Percentiles rank a stretch among this genome's conserved stretches.
phyloP scores from a whole-genome alignment of 2,888 invertebrate genomes.

The Drosophila monieri region DNA sequence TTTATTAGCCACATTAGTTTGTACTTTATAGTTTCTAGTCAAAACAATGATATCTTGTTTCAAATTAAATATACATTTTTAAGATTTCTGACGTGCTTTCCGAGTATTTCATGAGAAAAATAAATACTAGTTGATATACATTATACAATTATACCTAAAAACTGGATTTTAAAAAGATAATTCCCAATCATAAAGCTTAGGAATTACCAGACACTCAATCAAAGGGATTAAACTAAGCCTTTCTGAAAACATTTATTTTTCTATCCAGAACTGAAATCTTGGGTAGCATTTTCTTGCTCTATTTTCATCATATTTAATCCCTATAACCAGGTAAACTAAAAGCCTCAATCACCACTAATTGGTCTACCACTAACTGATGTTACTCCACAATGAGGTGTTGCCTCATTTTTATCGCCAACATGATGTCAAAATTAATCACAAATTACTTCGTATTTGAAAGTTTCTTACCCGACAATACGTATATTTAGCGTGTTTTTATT shows the following conservation, averaged over 20 bases:
- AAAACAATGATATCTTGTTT: neutral
- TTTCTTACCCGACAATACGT: constrained; percentile 2
- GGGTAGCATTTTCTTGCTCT: neutral
- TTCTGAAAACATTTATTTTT: neutral
- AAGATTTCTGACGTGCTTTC: neutral
- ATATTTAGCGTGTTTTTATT: constrained; percentile 13
- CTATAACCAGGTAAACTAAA: constrained; percentile 1
- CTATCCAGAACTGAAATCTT: neutral
- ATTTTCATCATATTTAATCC: neutral
- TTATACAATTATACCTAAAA: neutral
- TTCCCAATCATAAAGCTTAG: neutral
- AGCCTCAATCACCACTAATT: constrained; percentile 17
- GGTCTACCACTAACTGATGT: constrained; percentile 23
- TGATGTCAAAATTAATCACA: constrained; percentile 30
- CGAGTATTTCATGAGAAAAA: neutral
- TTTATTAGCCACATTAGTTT: neutral
- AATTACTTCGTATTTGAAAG: constrained; percentile 35
- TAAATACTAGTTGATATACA: neutral
- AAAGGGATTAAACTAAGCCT: neutral
- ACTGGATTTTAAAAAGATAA: neutral
- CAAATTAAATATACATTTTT: neutral
- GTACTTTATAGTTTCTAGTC: neutral
- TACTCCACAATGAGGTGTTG: constrained; percentile 29
- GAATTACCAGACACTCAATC: neutral
- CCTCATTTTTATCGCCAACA: constrained; percentile 16